Evolutionary conservation across 1,140 invertebrate genomes (phyloP).

Genomic region (Arion vulgaris): DNA sequence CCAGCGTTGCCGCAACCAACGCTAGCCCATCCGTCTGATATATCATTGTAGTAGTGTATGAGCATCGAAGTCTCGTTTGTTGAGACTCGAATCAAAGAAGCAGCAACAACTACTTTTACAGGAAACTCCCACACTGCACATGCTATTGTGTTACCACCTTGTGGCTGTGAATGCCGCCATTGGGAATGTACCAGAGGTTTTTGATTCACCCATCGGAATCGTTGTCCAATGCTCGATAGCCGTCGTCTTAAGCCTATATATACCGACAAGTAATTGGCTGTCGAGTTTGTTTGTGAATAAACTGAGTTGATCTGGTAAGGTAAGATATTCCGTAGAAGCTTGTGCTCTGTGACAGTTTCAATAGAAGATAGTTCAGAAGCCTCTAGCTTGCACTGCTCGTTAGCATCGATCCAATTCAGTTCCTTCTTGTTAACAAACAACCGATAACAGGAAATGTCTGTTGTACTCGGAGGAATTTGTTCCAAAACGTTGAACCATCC

Average conservation of each 20-base stretch:
- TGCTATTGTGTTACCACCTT: neutral
- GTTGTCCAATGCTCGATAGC: neutral
- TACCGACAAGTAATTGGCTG: neutral
- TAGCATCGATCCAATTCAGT: slow-evolving; percentile 19
- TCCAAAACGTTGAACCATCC: neutral
- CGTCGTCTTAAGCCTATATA: neutral
- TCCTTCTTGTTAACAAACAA: neutral
- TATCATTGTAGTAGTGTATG: neutral
- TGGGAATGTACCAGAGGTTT: neutral
- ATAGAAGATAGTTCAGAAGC: neutral
- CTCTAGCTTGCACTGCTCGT: neutral
- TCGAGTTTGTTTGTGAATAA: neutral
- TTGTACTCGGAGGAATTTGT: neutral
- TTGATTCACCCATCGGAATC: slow-evolving; percentile 22
- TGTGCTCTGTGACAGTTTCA: neutral
- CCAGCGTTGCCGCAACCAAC: neutral
- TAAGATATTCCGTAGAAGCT: neutral
- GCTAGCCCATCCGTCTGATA: neutral
- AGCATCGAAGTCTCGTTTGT: neutral
- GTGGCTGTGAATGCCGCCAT: neutral
- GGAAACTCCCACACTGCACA: slow-evolving; percentile 10
- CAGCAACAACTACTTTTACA: neutral
- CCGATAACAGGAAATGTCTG: neutral
- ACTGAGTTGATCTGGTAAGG: neutral
- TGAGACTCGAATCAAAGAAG: neutral